Percentiles rank a stretch among this genome's conserved stretches.
phyloP scores from a whole-genome alignment of 2,113 vertebrate species.

The Labrus mixtus region DNA sequence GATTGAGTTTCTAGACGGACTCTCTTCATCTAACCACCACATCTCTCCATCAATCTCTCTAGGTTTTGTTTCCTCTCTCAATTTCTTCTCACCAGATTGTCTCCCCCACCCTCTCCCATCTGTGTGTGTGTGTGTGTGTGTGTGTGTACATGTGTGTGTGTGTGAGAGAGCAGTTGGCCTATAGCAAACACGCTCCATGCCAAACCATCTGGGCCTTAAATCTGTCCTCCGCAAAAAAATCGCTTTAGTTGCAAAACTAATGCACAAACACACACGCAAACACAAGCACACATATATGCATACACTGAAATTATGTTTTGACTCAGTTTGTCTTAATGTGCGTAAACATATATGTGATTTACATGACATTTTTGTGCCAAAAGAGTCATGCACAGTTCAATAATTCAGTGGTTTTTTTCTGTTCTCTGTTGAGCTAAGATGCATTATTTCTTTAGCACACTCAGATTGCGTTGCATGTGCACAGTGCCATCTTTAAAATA shows the following conservation, averaged over 20 bases:
- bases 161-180: slow-evolving; percentile 66
- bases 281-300: slow-evolving; percentile 6
- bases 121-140: slow-evolving; percentile 57
- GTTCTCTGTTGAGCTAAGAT: neutral
- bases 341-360: neutral
- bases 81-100: slow-evolving; percentile 70
- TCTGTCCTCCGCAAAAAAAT: slow-evolving; percentile 72
- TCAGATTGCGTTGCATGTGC: neutral
- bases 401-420: slow-evolving; percentile 29
- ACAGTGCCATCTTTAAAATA: slow-evolving; percentile 34
- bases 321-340: neutral
- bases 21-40: slow-evolving; percentile 10
- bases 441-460: neutral
- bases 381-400: neutral
- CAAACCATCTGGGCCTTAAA: slow-evolving; percentile 81
- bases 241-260: slow-evolving; percentile 71
- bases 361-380: neutral
- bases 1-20: slow-evolving; percentile 16
- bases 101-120: slow-evolving; percentile 58
- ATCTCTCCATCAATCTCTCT: slow-evolving; percentile 37
- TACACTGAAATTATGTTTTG: slow-evolving; percentile 15
- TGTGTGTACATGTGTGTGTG: slow-evolving; percentile 28
- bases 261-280: slow-evolving; percentile 13
- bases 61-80: slow-evolving; percentile 45
- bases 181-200: slow-evolving; percentile 71